Conservation (phyloP, 2,888 invertebrate species). For the Hirtodrosophila duncani region DNA sequence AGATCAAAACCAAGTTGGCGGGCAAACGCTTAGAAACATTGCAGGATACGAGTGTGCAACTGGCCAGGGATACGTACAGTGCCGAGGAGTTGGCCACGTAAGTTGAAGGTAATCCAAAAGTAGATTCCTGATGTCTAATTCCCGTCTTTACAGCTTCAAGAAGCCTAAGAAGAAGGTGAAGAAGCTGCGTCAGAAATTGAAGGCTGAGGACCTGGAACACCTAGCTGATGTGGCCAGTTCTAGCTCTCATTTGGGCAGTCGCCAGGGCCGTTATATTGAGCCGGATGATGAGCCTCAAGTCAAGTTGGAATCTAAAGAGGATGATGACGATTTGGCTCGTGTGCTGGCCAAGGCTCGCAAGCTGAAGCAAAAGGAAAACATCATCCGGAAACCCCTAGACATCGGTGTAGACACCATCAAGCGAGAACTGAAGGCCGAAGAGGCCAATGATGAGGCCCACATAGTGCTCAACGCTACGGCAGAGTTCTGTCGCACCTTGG, state of each 20-base stretch:
- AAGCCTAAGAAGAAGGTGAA: constrained; percentile 89
- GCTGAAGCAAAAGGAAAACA: constrained; percentile 80
- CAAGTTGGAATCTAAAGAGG: constrained; percentile 77
- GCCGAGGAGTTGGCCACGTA: constrained; percentile 90
- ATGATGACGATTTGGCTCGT: constrained; percentile 85
- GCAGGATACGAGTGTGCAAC: constrained; percentile 82
- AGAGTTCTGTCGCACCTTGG: constrained; percentile 96
- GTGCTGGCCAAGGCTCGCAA: constrained; percentile 86
- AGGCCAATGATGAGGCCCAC: constrained; percentile 77
- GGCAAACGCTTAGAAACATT: constrained; percentile 87
- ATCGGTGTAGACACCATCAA: constrained; percentile 77
- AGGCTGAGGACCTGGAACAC: constrained; percentile 85
- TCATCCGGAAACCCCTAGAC: constrained; percentile 72
- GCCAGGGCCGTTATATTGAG: constrained; percentile 59
- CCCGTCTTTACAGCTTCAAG: constrained; percentile 82
- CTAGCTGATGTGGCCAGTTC: constrained; percentile 62
- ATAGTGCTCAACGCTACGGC: constrained; percentile 95
- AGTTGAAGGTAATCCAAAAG: too few species aligned
- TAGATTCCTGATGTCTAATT: neutral
- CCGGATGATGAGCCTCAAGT: constrained; percentile 78
- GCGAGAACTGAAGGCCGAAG: constrained; percentile 80
- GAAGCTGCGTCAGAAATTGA: constrained; percentile 84
- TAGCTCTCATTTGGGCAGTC: constrained; percentile 72
- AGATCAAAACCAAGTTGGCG: constrained; percentile 82
- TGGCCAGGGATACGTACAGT: constrained; percentile 93